Evolutionary conservation across 2,888 invertebrate genomes (phyloP), one percentile per base, ranked within the genome.

Genomic region (Ditula angustiorana): DNA sequence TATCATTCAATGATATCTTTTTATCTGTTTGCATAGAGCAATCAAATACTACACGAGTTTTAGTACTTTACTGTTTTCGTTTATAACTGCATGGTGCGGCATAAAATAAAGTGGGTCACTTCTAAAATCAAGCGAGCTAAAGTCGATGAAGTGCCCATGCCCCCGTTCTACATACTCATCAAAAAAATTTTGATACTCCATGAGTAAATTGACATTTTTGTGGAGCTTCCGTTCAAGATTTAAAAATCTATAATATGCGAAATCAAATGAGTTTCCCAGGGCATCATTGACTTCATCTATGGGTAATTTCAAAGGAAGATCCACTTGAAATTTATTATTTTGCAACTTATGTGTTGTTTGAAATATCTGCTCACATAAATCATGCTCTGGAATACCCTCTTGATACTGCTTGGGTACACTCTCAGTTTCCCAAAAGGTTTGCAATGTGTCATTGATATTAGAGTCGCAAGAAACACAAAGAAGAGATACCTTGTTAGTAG

Each of bases 61-160:
- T 19, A 35, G 59, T 10, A 52, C 53, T 41, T 55, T 49, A 16
- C 61, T 62, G 10, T 58, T 26, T 46, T 49, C 23, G 3, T 55
- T 67, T 19, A 68, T 16, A 0, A 68, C 67, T 28, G 67, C 13
- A 47, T 68, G 62, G 21, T 65, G 65, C 4, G 65, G 62, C 8
- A 61, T n/a, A 53, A 68, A 61, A 46, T 58, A 61, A 5, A 59
- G n/a, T 30, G 1, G 65, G 59, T 10, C 56, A 50, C 2, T 61
- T 19, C 28, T 57, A 1, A 66, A 49, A 37, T 68, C 21, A 52
- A 53, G 61, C 2, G 37, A 11, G 2, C 50, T 10, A 8, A 67
- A 33, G 28, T 69, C 41, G 11, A 61, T 16, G 37, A 41, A 61
- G 4, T 61, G 57, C 8, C 37, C 69, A 53, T 69, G 69, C 10